Conservation (phyloP, 53 echinoderm and acorn worm genomes). For the Temnopleurus reevesii region DNA sequence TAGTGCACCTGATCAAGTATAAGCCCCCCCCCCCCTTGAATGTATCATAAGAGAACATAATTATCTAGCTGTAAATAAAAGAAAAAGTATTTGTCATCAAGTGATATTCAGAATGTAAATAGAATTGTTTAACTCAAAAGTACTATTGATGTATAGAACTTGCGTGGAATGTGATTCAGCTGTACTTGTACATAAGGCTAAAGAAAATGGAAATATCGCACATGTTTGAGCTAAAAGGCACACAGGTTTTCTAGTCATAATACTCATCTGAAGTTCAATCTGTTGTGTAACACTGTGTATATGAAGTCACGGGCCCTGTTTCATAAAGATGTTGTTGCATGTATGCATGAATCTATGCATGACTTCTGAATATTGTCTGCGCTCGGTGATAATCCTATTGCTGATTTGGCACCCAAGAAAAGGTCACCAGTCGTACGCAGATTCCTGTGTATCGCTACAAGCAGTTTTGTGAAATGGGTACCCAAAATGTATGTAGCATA, state of each 20-base stretch:
- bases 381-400: too few species aligned
- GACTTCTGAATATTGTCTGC: too few species aligned
- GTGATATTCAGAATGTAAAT: constrained; percentile 15
- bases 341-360: too few species aligned
- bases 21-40: background rate
- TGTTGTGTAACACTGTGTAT: background rate
- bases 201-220: background rate
- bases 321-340: background rate
- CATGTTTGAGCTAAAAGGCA: background rate
- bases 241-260: background rate
- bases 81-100: background rate
- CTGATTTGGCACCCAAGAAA: too few species aligned
- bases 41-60: constrained; percentile 29
- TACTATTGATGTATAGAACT: constrained; percentile 34
- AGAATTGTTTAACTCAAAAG: constrained; percentile 22
- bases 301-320: background rate
- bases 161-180: background rate
- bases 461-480: too few species aligned
- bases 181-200: background rate
- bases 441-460: too few species aligned
- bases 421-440: too few species aligned
- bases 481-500: background rate
- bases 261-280: background rate
- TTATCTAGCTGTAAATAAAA: constrained; percentile 28
- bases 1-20: background rate